These are phyloP conservation scores for Onthophagus taurus DNA, from an alignment of 1,140 invertebrate species.

Conservation along the genomic window DNA sequence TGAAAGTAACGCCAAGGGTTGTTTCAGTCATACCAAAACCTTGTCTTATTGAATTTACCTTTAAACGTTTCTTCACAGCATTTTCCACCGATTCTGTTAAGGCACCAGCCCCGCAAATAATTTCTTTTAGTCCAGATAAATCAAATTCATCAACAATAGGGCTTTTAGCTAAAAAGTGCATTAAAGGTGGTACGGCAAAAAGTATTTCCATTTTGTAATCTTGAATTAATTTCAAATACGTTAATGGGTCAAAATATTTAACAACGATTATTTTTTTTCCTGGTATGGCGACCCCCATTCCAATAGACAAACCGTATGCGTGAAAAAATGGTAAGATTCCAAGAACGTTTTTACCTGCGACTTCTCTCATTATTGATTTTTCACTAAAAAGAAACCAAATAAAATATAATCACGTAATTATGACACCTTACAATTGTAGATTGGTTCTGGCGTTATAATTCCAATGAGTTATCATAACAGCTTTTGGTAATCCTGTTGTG, in stretches of 20 bases:
- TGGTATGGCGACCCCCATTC: slow-evolving; percentile 14
- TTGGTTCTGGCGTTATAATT: slow-evolving; percentile 37
- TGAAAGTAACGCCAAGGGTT: slow-evolving; percentile 37
- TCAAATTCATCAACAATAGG: slow-evolving; percentile 38
- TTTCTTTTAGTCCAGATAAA: slow-evolving; percentile 35
- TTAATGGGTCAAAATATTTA: slow-evolving; percentile 43
- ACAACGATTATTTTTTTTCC: slow-evolving; percentile 28
- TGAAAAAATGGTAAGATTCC: slow-evolving; percentile 30
- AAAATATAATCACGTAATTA: too few relatives aligned
- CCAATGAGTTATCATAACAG: slow-evolving; percentile 60
- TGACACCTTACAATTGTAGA: too few relatives aligned
- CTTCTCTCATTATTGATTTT: neutral
- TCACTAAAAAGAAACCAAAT: too few relatives aligned
- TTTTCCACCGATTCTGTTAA: slow-evolving; percentile 36
- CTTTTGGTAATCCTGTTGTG: slow-evolving; percentile 69
- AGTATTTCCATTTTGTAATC: slow-evolving; percentile 46
- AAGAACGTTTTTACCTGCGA: slow-evolving; percentile 6
- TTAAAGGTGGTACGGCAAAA: slow-evolving; percentile 45
- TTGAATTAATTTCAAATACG: slow-evolving; percentile 34
- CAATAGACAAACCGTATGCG: slow-evolving; percentile 20
- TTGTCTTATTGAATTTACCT: slow-evolving; percentile 22
- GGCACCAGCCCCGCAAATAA: slow-evolving; percentile 42
- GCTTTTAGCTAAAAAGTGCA: slow-evolving; percentile 47
- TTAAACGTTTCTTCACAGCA: slow-evolving; percentile 31
- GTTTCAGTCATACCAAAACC: slow-evolving; percentile 54